Percentiles rank a stretch among this genome's conserved stretches.
Evolutionary conservation across 1,140 invertebrate species (phyloP).

Genomic region (Trachymyrmex cornetzi): DNA sequence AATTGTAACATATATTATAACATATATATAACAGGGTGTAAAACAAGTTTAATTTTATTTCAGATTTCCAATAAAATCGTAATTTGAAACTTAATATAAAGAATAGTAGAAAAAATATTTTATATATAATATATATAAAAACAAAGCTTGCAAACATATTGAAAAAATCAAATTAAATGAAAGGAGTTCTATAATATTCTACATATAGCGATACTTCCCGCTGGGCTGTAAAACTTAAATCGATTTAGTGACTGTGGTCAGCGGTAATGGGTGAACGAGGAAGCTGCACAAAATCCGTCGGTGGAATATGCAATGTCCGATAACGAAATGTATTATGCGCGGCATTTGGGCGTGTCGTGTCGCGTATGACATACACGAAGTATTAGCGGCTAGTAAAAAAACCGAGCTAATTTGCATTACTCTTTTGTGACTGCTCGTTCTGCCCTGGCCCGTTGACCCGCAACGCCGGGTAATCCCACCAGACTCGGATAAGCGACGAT

Average conservation of each 20-base stretch:
- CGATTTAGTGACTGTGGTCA: constrained; percentile 31
- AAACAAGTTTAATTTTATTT: not conserved
- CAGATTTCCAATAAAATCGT: not conserved
- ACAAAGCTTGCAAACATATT: not conserved
- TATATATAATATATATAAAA: no score
- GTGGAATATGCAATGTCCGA: constrained; percentile 45
- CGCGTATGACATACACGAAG: constrained; percentile 38
- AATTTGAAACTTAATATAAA: not conserved
- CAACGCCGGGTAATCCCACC: constrained; percentile 60
- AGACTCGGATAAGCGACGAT: constrained; percentile 72
- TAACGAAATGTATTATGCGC: constrained; percentile 61
- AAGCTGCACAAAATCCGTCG: constrained; percentile 48
- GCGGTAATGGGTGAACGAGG: constrained; percentile 58
- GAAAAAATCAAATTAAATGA: not conserved
- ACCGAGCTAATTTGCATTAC: constrained; percentile 73
- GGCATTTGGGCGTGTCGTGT: constrained; percentile 57
- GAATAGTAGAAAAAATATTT: not conserved
- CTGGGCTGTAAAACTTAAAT: constrained; percentile 58
- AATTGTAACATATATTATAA: not conserved
- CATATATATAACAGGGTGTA: not conserved
- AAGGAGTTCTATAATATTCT: not conserved
- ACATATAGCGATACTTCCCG: not conserved
- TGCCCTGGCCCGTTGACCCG: constrained; percentile 38
- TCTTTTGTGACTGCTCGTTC: constrained; percentile 59
- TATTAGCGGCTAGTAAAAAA: not conserved